These are phyloP conservation scores for Clupea harengus DNA, from an alignment of 2,113 vertebrate genomes.

Conservation along the genomic window DNA sequence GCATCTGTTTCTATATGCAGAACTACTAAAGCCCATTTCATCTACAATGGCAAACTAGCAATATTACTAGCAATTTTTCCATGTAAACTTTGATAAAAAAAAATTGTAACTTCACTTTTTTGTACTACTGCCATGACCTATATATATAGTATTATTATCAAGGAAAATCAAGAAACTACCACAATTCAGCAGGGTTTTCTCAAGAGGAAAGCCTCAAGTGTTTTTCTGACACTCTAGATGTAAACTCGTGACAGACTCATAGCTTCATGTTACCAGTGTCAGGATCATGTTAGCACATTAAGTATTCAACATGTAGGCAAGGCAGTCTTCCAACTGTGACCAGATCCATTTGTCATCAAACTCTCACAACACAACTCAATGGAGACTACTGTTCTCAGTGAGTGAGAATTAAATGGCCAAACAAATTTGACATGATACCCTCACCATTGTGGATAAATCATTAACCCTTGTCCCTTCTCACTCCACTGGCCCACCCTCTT, in stretches of 20 bases:
- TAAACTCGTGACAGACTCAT: slow-evolving; percentile 44
- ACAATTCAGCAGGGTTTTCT: background rate
- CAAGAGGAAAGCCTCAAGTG: background rate
- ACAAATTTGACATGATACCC: background rate
- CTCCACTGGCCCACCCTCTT: background rate
- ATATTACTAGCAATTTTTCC: background rate
- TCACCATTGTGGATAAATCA: background rate
- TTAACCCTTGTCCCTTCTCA: background rate
- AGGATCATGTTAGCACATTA: slow-evolving; percentile 54
- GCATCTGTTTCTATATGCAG: no score
- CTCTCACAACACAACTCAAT: background rate
- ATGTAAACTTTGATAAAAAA: background rate
- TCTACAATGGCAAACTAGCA: slow-evolving; percentile 37
- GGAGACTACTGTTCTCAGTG: background rate
- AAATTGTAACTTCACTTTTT: background rate
- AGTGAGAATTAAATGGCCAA: background rate
- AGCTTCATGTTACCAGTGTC: slow-evolving; percentile 60
- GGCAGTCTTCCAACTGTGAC: slow-evolving; percentile 53
- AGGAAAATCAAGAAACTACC: background rate
- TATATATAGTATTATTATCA: background rate
- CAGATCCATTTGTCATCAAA: slow-evolving; percentile 34
- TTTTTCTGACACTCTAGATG: slow-evolving; percentile 21
- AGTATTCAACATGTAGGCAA: slow-evolving; percentile 63
- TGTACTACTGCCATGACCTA: background rate
- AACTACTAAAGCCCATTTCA: slow-evolving; percentile 32